A percentile compares a stretch with the other conserved stretches of the same genome.
phyloP scores from a whole-genome alignment of 1,140 invertebrate genomes.

The Drosophila gunungcola region DNA sequence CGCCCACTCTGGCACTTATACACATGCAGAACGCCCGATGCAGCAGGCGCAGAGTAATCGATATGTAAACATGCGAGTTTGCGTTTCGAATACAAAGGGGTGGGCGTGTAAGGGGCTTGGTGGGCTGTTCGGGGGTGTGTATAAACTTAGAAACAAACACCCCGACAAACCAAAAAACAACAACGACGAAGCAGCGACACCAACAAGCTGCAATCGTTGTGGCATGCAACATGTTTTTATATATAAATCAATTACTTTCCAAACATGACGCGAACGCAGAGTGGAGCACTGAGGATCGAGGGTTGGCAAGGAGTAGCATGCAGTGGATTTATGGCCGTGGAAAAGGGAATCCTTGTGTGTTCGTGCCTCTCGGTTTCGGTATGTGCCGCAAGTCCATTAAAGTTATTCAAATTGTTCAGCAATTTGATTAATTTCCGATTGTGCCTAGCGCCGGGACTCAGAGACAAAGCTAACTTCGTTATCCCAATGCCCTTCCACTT shows the following conservation, averaged over 20 bases:
- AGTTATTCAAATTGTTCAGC: constrained; percentile 58
- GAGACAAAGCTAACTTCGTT: constrained; percentile 41
- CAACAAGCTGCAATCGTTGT: constrained; percentile 68
- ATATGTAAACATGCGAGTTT: constrained; percentile 78
- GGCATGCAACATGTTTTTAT: constrained; percentile 81
- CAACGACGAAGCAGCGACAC: constrained; percentile 33
- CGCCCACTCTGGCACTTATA: not conserved
- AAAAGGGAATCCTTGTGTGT: constrained; percentile 34
- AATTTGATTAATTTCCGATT: constrained; percentile 61
- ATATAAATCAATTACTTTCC: constrained; percentile 82
- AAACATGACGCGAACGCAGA: constrained; percentile 56
- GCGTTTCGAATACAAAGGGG: constrained; percentile 25
- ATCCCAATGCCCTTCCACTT: constrained; percentile 15
- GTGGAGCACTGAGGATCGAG: not conserved
- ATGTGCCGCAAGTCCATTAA: constrained; percentile 50
- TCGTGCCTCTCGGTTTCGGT: constrained; percentile 27
- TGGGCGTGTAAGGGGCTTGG: not conserved
- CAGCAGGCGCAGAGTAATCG: constrained; percentile 68
- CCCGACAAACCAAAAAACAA: constrained; percentile 38
- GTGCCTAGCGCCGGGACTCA: constrained; percentile 14
- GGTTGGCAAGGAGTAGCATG: constrained; percentile 5
- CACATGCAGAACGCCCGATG: constrained; percentile 18
- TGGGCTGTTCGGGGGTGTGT: constrained; percentile 32
- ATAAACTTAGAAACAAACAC: constrained; percentile 74
- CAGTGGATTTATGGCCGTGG: constrained; percentile 51